Evolutionary conservation across 2,888 invertebrate genomes (phyloP), one percentile per base, ranked within the genome.

Genomic region (Palloptera scutellata): DNA sequence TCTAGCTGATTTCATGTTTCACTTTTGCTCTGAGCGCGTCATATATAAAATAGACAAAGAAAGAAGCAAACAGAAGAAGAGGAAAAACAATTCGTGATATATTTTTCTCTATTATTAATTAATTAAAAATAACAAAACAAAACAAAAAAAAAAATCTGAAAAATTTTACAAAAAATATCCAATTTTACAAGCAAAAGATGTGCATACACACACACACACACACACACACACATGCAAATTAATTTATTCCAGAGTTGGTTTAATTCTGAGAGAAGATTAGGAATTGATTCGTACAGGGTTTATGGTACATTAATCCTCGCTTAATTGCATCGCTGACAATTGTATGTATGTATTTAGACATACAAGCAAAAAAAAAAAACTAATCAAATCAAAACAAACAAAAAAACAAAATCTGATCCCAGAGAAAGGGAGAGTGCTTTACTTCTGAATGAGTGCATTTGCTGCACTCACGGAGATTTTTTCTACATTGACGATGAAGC

Each of bases 21-120:
- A n/a, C n/a, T n/a, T n/a, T n/a, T n/a, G n/a, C n/a, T n/a, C n/a
- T n/a, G n/a, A n/a, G n/a, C n/a, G n/a, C 30, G 30, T 30, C n/a
- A 30, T 30, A 30, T 30, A 30, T 30, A 71, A 66, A 69, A 70
- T 15, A 63, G 61, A 55, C 45, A 51, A 45, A 57, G 20, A 19
- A 60, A 19, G 54, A 57, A 55, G 43, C 51, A 64, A 70, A 60
- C 69, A 61, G 69, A 67, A 72, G 67, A 61, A n/a, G 1, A 57
- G 17, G 13, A 20, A 61, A 64, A 57, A 66, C 53, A 63, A 72
- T 70, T 70, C 70, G 72, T 73, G 72, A 73, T 73, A 73, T 71
- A 70, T 73, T 68, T 69, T 72, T 17, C 12, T 13, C 10, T 43
- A 40, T 59, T n/a, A 19, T 59, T 59, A 59, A 42, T 42, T 59